These are phyloP conservation scores for Boloria euphrosyne DNA, from an alignment of 2,888 invertebrate species.

Conservation along the genomic window DNA sequence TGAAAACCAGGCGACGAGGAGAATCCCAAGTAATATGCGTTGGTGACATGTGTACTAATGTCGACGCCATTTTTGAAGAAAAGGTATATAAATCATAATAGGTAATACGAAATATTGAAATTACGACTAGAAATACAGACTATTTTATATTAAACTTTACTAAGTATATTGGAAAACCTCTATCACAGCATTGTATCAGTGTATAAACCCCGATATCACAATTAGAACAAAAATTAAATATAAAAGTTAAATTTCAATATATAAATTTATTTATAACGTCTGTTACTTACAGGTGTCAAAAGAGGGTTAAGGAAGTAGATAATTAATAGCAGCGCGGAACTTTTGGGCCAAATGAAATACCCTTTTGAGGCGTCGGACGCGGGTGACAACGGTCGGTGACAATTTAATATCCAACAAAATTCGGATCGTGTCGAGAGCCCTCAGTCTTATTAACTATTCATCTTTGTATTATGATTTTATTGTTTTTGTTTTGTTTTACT, in stretches of 20 bases:
- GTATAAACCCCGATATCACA: neutral
- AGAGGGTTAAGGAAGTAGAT: slow-evolving; percentile 67
- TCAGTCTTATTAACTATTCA: slow-evolving; percentile 27
- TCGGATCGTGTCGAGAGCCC: slow-evolving; percentile 27
- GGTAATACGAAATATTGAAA: too few species aligned
- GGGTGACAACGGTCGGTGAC: slow-evolving; percentile 56
- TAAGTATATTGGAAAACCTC: too few species aligned
- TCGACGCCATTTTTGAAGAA: too few species aligned
- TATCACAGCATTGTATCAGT: neutral
- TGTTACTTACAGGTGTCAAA: slow-evolving; percentile 65
- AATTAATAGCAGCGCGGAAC: slow-evolving; percentile 79
- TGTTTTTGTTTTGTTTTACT: neutral
- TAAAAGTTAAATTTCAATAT: neutral
- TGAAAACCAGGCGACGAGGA: slow-evolving; percentile 27
- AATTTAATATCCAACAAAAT: slow-evolving; percentile 73
- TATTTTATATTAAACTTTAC: too few species aligned
- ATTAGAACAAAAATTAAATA: neutral
- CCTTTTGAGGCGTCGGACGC: slow-evolving; percentile 65
- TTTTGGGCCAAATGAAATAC: slow-evolving; percentile 77
- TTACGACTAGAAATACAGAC: too few species aligned
- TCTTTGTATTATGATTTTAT: slow-evolving; percentile 22
- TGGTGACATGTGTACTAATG: neutral
- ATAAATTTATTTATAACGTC: slow-evolving; percentile 19
- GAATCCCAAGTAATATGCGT: slow-evolving; percentile 14
- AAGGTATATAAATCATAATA: too few species aligned